Conservation (phyloP, 2,888 invertebrate genomes). For the Acanthococcus lagerstroemiae region DNA sequence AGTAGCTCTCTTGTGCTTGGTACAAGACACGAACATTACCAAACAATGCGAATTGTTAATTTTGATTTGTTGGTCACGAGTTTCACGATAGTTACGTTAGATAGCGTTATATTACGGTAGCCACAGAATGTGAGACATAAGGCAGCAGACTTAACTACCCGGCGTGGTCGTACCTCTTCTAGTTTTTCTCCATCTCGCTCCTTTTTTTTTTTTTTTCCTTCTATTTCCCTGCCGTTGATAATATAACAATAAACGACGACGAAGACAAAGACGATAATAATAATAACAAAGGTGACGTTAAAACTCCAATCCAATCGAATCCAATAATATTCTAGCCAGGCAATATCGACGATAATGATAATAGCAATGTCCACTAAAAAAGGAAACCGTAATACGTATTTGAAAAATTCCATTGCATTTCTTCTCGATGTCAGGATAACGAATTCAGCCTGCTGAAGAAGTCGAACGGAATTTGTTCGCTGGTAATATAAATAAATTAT, state of each 20-base stretch:
- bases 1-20: constrained; percentile 14
- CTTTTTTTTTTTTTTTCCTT: neutral
- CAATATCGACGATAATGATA: no score
- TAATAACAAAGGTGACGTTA: no score
- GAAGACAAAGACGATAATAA: no score
- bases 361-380: no score
- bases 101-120: constrained; percentile 30
- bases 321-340: no score
- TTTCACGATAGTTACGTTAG: constrained; percentile 30
- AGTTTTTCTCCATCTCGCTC: neutral
- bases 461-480: no score
- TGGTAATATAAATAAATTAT: no score
- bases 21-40: constrained; percentile 30
- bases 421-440: no score
- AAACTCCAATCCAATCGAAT: no score
- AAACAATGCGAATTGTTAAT: constrained; percentile 30
- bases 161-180: neutral
- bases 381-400: no score
- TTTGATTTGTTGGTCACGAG: constrained; percentile 30
- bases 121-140: constrained; percentile 18
- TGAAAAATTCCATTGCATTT: no score
- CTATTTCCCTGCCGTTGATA: neutral
- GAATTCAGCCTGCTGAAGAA: no score
- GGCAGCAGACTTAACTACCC: neutral
- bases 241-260: constrained; percentile 17